A percentile compares a stretch with the other conserved stretches of the same genome.
phyloP scores from a whole-genome alignment of 1,140 invertebrate genomes.

The Armadillidium nasatum region DNA sequence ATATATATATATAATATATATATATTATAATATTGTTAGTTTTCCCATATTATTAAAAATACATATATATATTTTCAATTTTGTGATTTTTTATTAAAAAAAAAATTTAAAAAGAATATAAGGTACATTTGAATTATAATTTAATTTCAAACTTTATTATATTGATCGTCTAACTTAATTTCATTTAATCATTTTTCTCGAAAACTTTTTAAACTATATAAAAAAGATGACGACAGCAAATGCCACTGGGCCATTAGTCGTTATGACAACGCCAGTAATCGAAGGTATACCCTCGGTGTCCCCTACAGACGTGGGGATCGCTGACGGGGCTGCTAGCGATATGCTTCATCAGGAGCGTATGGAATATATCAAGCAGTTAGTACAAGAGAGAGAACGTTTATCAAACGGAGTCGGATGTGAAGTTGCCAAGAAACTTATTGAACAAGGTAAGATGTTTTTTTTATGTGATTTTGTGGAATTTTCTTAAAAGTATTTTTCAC shows the following conservation, averaged over 20 bases:
- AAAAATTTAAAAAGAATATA: background rate
- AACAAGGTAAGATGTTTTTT: conserved; percentile 30
- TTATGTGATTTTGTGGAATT: too few relatives aligned
- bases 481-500: background rate
- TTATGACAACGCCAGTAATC: background rate
- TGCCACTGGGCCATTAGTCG: background rate
- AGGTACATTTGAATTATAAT: background rate
- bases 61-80: background rate
- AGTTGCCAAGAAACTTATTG: conserved; percentile 29
- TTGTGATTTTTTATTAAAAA: background rate
- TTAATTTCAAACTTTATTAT: too few relatives aligned
- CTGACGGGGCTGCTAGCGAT: conserved; percentile 22
- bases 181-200: too few relatives aligned
- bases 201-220: background rate
- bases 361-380: conserved; percentile 32
- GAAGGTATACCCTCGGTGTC: background rate
- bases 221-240: background rate
- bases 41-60: too few relatives aligned
- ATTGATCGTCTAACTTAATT: too few relatives aligned
- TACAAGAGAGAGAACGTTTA: conserved; percentile 26
- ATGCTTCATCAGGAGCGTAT: conserved; percentile 27
- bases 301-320: background rate
- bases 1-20: too few relatives aligned
- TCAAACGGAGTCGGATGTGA: conserved; percentile 28
- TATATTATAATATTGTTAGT: too few relatives aligned